phyloP scores from a whole-genome alignment of 2,888 invertebrate genomes.

The Mimachlamys varia region DNA sequence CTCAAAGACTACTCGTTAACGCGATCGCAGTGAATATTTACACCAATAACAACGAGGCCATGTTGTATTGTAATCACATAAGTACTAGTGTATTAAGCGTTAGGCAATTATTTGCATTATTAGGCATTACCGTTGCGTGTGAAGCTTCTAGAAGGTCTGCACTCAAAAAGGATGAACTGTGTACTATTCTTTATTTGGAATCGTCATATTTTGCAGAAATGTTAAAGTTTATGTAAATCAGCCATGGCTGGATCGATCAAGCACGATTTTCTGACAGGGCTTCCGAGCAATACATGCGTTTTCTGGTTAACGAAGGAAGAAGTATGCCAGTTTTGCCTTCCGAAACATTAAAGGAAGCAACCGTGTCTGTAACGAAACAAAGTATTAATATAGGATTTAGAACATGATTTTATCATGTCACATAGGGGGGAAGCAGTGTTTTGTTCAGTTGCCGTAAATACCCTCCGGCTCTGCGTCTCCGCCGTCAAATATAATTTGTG shows the following conservation, averaged over 20 bases:
- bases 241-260: background rate
- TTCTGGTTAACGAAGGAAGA: background rate
- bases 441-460: background rate
- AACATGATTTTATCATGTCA: background rate
- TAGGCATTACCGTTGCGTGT: background rate
- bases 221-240: background rate
- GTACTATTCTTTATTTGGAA: background rate
- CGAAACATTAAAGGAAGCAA: background rate
- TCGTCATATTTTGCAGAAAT: background rate
- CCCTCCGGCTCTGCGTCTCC: background rate
- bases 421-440: background rate
- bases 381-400: background rate
- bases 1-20: background rate
- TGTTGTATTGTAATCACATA: background rate
- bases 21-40: background rate
- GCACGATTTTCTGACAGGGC: background rate
- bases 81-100: background rate
- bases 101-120: background rate
- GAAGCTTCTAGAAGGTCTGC: background rate
- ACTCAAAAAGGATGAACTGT: background rate
- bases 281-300: background rate
- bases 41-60: background rate
- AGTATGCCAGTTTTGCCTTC: background rate
- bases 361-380: background rate
- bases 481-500: conserved; percentile 3